Evolutionary conservation across 1,140 invertebrate species (phyloP).

Genomic region (Spodoptera frugiperda): DNA sequence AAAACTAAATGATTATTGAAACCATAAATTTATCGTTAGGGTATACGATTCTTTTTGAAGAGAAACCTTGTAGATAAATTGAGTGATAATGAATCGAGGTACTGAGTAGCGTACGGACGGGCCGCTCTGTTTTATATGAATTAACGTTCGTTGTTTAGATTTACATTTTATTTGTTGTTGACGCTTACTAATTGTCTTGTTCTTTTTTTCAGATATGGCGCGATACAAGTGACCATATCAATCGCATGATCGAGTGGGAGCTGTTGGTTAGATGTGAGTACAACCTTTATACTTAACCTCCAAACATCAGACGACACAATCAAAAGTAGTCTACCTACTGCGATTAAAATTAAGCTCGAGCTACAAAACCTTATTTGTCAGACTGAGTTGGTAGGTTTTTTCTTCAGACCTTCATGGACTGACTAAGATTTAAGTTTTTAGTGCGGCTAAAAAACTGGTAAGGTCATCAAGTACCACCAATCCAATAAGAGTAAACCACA

Average conservation of each 20-base stretch:
- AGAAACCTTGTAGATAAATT: slow-evolving; percentile 66
- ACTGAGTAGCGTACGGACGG: slow-evolving; percentile 18
- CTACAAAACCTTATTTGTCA: too few species aligned
- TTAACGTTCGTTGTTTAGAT: slow-evolving; percentile 2
- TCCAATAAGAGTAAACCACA: too few species aligned
- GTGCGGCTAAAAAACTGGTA: too few species aligned
- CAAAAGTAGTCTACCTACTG: too few species aligned
- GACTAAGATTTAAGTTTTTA: too few species aligned
- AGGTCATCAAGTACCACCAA: too few species aligned
- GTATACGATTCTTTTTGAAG: slow-evolving; percentile 57
- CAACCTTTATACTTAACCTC: not conserved
- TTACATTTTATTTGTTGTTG: not conserved
- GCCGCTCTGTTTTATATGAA: slow-evolving; percentile 22
- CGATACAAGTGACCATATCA: slow-evolving; percentile 67
- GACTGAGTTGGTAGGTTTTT: too few species aligned
- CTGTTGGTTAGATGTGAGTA: slow-evolving; percentile 75
- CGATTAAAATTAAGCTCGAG: too few species aligned
- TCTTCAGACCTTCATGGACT: too few species aligned
- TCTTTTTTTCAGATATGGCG: slow-evolving; percentile 73
- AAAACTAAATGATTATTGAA: slow-evolving; percentile 77
- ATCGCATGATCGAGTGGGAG: slow-evolving; percentile 65
- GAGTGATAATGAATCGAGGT: slow-evolving; percentile 50
- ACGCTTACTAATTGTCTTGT: slow-evolving; percentile 1
- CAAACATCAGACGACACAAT: not conserved
- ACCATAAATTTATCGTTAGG: slow-evolving; percentile 68